Percentiles rank a stretch among this genome's conserved stretches.
phyloP scores from a whole-genome alignment of 2,113 vertebrate species.

The Phyllostomus discolor region DNA sequence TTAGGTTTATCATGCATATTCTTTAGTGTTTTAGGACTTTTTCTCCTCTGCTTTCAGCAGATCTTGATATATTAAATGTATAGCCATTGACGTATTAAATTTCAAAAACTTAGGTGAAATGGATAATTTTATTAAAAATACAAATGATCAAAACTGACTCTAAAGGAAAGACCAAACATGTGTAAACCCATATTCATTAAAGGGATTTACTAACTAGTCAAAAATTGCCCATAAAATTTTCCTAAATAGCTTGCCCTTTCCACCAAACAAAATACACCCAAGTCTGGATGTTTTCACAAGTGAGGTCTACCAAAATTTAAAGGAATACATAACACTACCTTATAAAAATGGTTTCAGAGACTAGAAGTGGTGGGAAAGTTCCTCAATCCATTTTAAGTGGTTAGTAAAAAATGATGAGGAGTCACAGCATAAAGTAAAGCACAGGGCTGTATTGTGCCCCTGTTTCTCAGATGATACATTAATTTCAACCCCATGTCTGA shows the following conservation, averaged over 20 bases:
- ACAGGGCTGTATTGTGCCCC: background rate
- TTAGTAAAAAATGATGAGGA: slow-evolving; percentile 13
- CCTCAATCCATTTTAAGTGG: background rate
- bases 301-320: slow-evolving; percentile 1
- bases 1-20: slow-evolving; percentile 19
- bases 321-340: background rate
- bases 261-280: slow-evolving; percentile 3
- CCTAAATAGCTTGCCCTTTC: background rate
- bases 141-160: background rate
- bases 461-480: slow-evolving; percentile 8
- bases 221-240: background rate
- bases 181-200: background rate
- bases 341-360: background rate
- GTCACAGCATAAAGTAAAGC: background rate
- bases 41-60: slow-evolving; percentile 37
- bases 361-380: background rate
- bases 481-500: background rate
- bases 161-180: slow-evolving; percentile 22
- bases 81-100: background rate
- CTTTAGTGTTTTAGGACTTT: slow-evolving; percentile 5
- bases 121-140: background rate
- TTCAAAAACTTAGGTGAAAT: slow-evolving; percentile 29
- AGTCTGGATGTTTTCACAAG: slow-evolving; percentile 16
- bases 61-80: background rate
- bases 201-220: background rate